Base-by-base conservation (phyloP, 2,888 invertebrate species). In the Caenorhabditis wallacei region DNA sequence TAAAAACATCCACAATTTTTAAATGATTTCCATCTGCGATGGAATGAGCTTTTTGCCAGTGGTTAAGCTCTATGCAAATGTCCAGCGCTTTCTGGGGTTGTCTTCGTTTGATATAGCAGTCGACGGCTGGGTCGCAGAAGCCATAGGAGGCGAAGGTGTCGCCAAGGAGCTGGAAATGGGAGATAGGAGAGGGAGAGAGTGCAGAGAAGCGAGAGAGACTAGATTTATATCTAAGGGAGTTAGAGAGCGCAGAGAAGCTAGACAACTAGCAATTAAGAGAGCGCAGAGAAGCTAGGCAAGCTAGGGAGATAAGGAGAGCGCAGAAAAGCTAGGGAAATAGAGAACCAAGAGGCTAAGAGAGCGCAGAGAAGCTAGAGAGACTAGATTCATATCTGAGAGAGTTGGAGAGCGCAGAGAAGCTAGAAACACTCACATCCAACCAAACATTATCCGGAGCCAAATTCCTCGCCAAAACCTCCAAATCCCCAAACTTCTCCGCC, bases 111-210 rank as follows among this genome's bases (percentile, higher is more conserved):
- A 95, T 93, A 91, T 94, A 96, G 4, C 96, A 95, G 59, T 94
- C 93, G 0, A 96, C 96, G 1, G 96, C 95, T 92, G 95, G 95
- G 30, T 94, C 94, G 90, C 95, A 96, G 93, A 95, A 94, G 0
- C 95, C 95, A 61, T 96, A 95, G 20, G 95, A 95, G 8, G 95
- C 94, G 92, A 96, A 95, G 94, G 95, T 95, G 86, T 95, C 94
- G 0, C 95, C 96, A 53, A 97, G 94, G 87, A 94, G 95, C 93
- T 93, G 85, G 30, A 92, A 90, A 22, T 57, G 22, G 16, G 3
- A 48, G 11, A 20, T 13, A 7, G 10, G 35, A 8, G 40, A 40
- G 13, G 5, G 2, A 11, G 40, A 40, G 40, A 13, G 40, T 40
- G 10, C 13, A 40, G 13, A 13, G 40, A 40, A 13, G 16, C 2